A percentile compares a stretch with the other conserved stretches of the same genome.
These are phyloP conservation scores for Corythornis cristatus DNA, from an alignment of 2,113 vertebrate genomes.

Conservation along the genomic window DNA sequence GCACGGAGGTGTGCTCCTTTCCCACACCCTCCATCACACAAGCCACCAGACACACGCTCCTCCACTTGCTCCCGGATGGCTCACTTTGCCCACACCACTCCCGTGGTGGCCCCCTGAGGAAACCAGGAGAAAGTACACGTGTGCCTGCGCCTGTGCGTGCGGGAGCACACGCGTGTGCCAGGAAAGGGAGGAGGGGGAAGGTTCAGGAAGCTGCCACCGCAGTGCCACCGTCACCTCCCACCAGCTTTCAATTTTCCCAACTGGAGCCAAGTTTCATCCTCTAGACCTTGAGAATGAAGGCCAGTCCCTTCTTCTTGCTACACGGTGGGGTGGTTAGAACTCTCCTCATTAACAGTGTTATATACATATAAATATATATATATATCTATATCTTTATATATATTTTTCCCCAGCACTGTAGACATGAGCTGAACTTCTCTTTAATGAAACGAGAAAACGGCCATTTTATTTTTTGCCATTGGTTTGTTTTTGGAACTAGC, in stretches of 20 bases:
- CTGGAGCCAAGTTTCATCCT: slow-evolving; percentile 66
- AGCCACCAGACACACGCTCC: background rate
- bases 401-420: slow-evolving; percentile 80
- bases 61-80: background rate
- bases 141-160: accelerated
- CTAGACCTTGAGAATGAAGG: slow-evolving; percentile 60
- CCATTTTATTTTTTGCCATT: slow-evolving; percentile 73
- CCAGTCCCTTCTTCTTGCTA: slow-evolving; percentile 72
- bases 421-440: slow-evolving; percentile 80
- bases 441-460: slow-evolving; percentile 74
- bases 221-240: background rate
- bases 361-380: slow-evolving; percentile 85
- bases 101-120: background rate
- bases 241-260: slow-evolving; percentile 7
- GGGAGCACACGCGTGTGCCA: background rate
- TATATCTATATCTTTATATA: slow-evolving; percentile 65
- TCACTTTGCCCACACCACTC: background rate
- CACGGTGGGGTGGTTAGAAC: slow-evolving; percentile 75
- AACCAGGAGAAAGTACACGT: background rate
- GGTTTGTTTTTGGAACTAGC: slow-evolving; percentile 72
- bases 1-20: background rate
- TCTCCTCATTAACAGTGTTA: slow-evolving; percentile 83
- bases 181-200: background rate
- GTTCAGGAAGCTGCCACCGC: background rate
- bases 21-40: background rate